Conservation (phyloP, 2,113 vertebrate species). For the Corythornis cristatus region DNA sequence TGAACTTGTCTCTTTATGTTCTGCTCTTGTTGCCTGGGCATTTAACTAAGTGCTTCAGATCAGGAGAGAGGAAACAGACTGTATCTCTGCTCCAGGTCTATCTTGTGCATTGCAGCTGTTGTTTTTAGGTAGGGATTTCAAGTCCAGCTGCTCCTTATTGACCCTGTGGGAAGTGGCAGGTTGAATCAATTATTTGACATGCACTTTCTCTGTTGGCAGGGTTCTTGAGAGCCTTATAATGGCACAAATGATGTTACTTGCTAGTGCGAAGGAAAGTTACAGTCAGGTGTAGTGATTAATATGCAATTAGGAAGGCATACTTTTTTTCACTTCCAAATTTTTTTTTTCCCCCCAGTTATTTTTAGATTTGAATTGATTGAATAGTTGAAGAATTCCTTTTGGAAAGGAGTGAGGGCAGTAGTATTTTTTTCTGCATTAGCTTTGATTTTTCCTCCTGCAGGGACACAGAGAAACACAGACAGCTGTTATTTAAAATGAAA, state of each 20-base stretch:
- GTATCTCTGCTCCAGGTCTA: not conserved
- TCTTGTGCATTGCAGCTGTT: constrained; percentile 11
- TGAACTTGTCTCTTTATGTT: not conserved
- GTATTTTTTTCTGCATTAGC: not conserved
- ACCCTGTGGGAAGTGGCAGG: constrained; percentile 39
- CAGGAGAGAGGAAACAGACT: not conserved
- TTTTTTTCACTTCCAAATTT: constrained; percentile 20
- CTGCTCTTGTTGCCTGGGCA: not conserved
- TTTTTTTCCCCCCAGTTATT: not conserved
- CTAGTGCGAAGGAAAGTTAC: constrained; percentile 34
- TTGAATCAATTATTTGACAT: constrained; percentile 39
- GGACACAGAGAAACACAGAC: not conserved
- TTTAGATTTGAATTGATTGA: constrained; percentile 51
- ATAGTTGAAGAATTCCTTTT: constrained; percentile 16
- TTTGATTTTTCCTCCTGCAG: constrained; percentile 44
- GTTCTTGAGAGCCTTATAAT: constrained; percentile 16
- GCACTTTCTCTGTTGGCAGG: constrained; percentile 19
- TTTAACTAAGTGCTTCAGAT: not conserved
- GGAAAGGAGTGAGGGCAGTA: not conserved
- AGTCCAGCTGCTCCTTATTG: constrained; percentile 50
- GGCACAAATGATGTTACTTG: constrained; percentile 27
- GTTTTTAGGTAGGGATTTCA: constrained; percentile 47
- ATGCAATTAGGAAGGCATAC: constrained; percentile 43
- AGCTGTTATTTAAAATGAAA: constrained; percentile 45
- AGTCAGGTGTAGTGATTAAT: constrained; percentile 44